Percentiles rank a stretch among this genome's conserved stretches.
These are phyloP conservation scores for Caenorhabditis imperialis DNA, from an alignment of 2,888 invertebrate genomes.

Conservation along the genomic window DNA sequence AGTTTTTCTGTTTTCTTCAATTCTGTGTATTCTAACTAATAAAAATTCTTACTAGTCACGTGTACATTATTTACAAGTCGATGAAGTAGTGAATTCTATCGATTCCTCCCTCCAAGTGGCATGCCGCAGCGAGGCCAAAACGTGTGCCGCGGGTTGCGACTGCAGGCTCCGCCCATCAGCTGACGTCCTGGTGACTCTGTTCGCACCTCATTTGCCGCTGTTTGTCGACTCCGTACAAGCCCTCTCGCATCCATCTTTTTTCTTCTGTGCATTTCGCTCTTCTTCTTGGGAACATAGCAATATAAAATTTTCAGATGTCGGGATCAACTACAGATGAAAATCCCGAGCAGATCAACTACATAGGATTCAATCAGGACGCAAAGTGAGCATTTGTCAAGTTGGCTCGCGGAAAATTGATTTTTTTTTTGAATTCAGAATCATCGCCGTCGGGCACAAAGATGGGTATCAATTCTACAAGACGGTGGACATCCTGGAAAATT, in stretches of 20 bases:
- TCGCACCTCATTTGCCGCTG: constrained; percentile 8
- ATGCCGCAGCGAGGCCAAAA: neutral
- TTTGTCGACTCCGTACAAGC: constrained; percentile 5
- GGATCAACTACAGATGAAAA: constrained; percentile 21
- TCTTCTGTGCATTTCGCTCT: constrained; percentile 1
- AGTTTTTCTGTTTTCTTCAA: no score
- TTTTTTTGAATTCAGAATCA: constrained; percentile 81
- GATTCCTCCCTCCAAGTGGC: no score
- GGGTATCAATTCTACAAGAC: constrained; percentile 93
- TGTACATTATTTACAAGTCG: no score
- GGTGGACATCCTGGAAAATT: constrained; percentile 82
- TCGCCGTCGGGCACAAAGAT: constrained; percentile 91
- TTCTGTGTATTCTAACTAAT: no score
- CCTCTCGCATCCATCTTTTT: constrained; percentile 4
- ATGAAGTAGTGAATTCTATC: no score
- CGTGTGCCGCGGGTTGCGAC: neutral
- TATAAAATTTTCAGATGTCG: constrained; percentile 23
- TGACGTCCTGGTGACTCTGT: constrained; percentile 34
- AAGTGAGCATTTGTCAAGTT: constrained; percentile 85
- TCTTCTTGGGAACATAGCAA: neutral
- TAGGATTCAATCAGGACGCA: constrained; percentile 97
- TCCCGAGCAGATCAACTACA: constrained; percentile 29
- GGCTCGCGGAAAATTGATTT: neutral
- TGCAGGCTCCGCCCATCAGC: constrained; percentile 45
- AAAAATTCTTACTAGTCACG: no score